These are phyloP conservation scores for Ennomos fuscantarius DNA, from an alignment of 2,888 invertebrate species.

Conservation along the genomic window DNA sequence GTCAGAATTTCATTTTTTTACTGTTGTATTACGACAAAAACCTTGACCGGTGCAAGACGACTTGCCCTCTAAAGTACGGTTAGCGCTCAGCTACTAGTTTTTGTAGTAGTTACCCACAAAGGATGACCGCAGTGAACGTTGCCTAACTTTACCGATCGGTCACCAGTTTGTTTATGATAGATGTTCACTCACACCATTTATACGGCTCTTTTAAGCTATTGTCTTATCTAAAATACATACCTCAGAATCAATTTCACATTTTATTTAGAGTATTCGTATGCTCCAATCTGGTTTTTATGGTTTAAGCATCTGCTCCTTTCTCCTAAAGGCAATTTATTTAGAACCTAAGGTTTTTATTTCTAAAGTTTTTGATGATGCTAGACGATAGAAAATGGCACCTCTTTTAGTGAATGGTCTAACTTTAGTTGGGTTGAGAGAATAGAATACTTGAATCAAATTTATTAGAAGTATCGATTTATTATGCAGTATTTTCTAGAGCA, in stretches of 20 bases:
- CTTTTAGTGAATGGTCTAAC: conserved; percentile 5
- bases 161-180: conserved; percentile 1
- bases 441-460: no score
- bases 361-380: conserved; percentile 9
- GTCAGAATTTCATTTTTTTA: no score
- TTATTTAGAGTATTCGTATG: background rate
- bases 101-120: no score
- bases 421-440: background rate
- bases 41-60: no score
- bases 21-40: no score
- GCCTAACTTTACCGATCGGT: no score
- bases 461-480: no score
- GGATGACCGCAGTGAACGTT: no score
- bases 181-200: conserved; percentile 3
- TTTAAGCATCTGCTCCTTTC: conserved; percentile 16
- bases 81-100: no score
- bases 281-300: conserved; percentile 9
- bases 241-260: conserved; percentile 16
- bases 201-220: conserved; percentile 9
- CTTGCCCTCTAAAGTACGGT: no score
- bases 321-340: conserved; percentile 13
- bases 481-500: no score
- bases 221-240: conserved; percentile 1
- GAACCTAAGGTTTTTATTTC: conserved; percentile 14
- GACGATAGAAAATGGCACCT: conserved; percentile 9